phyloP scores from a whole-genome alignment of 1,140 invertebrate genomes.

The Drosophila navojoa region DNA sequence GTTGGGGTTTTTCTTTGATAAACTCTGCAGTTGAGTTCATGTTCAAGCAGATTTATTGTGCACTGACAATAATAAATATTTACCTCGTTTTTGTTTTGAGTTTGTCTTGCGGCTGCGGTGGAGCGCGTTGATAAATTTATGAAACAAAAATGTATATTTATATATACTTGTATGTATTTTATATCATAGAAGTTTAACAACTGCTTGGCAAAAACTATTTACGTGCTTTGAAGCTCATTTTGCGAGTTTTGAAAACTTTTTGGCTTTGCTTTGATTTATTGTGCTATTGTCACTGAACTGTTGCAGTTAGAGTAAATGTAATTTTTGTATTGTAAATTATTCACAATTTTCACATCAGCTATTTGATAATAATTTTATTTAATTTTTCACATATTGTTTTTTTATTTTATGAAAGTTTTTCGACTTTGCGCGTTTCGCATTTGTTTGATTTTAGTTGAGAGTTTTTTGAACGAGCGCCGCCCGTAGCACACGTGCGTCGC shows the following conservation, averaged over 20 bases:
- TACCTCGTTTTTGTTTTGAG: slow-evolving; percentile 44
- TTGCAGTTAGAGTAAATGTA: background rate
- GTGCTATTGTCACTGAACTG: slow-evolving; percentile 10
- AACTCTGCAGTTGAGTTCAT: slow-evolving; percentile 43
- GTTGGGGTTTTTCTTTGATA: slow-evolving; percentile 27
- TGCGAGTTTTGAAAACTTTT: background rate
- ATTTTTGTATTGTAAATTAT: slow-evolving; percentile 7
- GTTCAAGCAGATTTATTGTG: slow-evolving; percentile 56
- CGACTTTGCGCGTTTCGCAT: slow-evolving; percentile 21
- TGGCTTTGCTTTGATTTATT: slow-evolving; percentile 1
- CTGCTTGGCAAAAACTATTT: slow-evolving; percentile 6
- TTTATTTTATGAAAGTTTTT: background rate
- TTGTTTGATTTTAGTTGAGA: slow-evolving; percentile 1
- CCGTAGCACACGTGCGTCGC: slow-evolving; percentile 55
- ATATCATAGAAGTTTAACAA: background rate
- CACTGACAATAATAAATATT: slow-evolving; percentile 59
- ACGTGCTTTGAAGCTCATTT: slow-evolving; percentile 20
- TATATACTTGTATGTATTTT: background rate
- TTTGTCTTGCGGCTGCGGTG: background rate
- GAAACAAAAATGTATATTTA: background rate
- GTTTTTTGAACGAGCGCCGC: slow-evolving; percentile 20
- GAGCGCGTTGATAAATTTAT: slow-evolving; percentile 2
- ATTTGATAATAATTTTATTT: slow-evolving; percentile 7
- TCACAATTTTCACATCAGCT: slow-evolving; percentile 18
- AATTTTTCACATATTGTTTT: background rate